These are phyloP conservation scores for Lophius piscatorius DNA, from an alignment of 2,113 vertebrate genomes.

Conservation along the genomic window DNA sequence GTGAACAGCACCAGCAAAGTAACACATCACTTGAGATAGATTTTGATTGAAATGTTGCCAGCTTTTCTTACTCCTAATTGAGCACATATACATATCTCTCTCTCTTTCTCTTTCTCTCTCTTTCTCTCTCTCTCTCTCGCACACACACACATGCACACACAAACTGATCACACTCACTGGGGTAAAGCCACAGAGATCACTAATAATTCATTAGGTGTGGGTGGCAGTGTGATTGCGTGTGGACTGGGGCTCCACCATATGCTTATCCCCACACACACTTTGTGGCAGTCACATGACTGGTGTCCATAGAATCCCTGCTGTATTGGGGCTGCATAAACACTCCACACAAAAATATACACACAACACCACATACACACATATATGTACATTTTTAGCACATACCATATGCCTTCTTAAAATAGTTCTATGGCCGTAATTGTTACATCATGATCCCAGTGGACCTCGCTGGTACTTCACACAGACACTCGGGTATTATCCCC, in stretches of 20 bases:
- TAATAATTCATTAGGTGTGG: slow-evolving; percentile 52
- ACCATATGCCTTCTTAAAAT: slow-evolving; percentile 39
- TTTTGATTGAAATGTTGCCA: no score
- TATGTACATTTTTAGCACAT: slow-evolving; percentile 17
- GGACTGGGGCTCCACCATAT: slow-evolving; percentile 59
- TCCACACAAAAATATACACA: slow-evolving; percentile 18
- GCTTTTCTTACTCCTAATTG: no score
- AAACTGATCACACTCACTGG: slow-evolving; percentile 39
- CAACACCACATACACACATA: neutral
- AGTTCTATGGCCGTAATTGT: neutral
- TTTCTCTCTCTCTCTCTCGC: slow-evolving; percentile 3
- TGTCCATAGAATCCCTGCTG: no score
- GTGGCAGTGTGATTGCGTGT: slow-evolving; percentile 5
- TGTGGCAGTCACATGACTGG: slow-evolving; percentile 42
- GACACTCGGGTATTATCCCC: neutral
- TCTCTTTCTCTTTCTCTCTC: neutral
- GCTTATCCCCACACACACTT: slow-evolving; percentile 57
- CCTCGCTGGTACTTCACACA: neutral
- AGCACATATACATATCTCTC: slow-evolving; percentile 8
- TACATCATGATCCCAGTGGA: slow-evolving; percentile 8
- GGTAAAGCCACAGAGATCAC: slow-evolving; percentile 32
- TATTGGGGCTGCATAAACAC: no score
- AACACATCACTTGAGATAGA: no score
- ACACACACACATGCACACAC: slow-evolving; percentile 30
- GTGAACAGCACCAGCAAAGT: no score